Conservation (phyloP, 2,797 vertebrate species). For the Trachurus trachurus region DNA sequence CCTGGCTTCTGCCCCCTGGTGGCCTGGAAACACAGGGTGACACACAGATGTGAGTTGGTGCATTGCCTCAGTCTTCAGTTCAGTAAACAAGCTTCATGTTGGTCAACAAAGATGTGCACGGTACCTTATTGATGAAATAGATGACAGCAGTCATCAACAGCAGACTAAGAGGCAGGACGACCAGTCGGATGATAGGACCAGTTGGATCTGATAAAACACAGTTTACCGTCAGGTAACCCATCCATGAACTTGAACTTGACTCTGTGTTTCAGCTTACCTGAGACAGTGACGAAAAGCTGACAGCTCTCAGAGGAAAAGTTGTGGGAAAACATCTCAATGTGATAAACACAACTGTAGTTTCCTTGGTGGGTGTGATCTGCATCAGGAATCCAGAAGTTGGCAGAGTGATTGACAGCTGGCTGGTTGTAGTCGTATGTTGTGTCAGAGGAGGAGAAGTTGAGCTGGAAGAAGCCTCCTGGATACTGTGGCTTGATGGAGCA, state of each 20-base stretch:
- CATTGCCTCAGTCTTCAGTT: not conserved
- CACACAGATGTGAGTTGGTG: not conserved
- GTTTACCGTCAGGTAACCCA: too few species aligned
- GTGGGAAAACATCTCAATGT: not conserved
- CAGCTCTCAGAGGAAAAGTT: constrained; percentile 13
- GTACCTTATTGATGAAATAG: not conserved
- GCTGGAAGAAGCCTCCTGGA: constrained; percentile 43
- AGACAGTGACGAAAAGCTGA: not conserved
- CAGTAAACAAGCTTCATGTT: not conserved
- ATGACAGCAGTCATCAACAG: not conserved
- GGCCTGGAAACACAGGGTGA: constrained; percentile 10
- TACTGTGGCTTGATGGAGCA: constrained; percentile 33
- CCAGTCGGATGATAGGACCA: not conserved
- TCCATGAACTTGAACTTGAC: not conserved
- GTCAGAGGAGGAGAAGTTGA: not conserved
- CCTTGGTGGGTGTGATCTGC: constrained; percentile 13
- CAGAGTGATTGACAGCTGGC: constrained; percentile 21
- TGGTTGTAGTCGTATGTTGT: not conserved
- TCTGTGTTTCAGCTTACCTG: not conserved
- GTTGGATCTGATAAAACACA: not conserved
- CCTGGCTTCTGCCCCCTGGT: not conserved
- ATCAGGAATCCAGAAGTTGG: constrained; percentile 19
- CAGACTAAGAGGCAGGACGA: not conserved
- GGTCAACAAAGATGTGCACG: not conserved
- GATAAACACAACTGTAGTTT: constrained; percentile 19